Base-by-base conservation (phyloP, 1,140 invertebrate genomes). In the Drosophila pseudoananassae region DNA sequence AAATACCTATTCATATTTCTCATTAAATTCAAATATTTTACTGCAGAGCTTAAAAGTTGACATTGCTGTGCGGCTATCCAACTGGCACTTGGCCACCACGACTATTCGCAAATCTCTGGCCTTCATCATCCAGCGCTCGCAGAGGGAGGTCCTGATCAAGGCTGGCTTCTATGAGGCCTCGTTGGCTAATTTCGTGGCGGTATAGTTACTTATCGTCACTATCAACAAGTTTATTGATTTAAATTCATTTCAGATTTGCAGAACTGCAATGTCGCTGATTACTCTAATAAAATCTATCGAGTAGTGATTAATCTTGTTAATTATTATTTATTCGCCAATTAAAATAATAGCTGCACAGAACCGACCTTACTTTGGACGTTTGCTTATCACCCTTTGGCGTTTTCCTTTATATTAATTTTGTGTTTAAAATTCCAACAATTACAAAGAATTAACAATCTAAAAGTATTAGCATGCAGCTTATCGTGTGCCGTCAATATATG, bases 121-220 rank as follows among this genome's bases (percentile, higher is more conserved):
- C 3, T 66, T 88, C 31, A 79, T 91, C 7, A 79, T 91, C 66
- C 15, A 76, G n/a, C 85, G 90, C 1, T 70, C 90, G 0, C 90
- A 91, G 60, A 68, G 59, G 12, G 57, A 73, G 50, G 59, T 80
- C 27, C 72, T 90, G 4, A 91, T 91, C 14, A 90, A 75, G 38
- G 90, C 90, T 4, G 85, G 89, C n/a, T 91, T 91, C 52, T 91
- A 91, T 56, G 85, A 90, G 58, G 90, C 90, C 15, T 91, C 90
- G 3, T 53, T 91, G 47, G 90, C 68, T 3, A 91, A 91, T 51
- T 91, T 91, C 53, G 50, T 91, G 43, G 73, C 73, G 49, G 90
- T 91, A 79, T 7, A 76, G 58, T 58, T 4, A 27, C 25, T 27
- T 27, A 7, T 20, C 6, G 23, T 27, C 15, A 9, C 25, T n/a